phyloP scores from a whole-genome alignment of 2,113 vertebrate species.

The Pelobates fuscus region DNA sequence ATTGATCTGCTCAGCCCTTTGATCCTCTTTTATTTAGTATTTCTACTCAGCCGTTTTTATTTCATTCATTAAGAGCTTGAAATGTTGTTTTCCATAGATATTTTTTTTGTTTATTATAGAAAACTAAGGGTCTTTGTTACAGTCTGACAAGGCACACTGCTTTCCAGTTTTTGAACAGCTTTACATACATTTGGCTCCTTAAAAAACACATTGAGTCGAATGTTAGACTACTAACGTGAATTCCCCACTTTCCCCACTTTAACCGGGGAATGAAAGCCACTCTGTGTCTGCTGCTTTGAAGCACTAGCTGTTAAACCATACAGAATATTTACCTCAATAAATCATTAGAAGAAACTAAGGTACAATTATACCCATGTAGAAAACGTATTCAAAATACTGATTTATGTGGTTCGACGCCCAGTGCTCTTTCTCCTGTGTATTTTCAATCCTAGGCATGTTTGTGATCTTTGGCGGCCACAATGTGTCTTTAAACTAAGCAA shows the following conservation, averaged over 20 bases:
- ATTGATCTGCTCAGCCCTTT: too few species aligned
- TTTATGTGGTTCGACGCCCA: conserved; percentile 76
- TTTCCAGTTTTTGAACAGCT: conserved; percentile 72
- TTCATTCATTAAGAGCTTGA: too few species aligned
- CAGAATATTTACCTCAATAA: conserved; percentile 85
- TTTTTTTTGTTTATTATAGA: conserved; percentile 30
- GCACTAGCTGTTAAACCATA: conserved; percentile 82
- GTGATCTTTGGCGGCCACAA: conserved; percentile 78
- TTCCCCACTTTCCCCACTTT: conserved; percentile 76
- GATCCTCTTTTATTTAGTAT: too few species aligned
- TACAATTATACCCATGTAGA: conserved; percentile 81
- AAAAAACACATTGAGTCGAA: conserved; percentile 80
- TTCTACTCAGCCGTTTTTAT: too few species aligned
- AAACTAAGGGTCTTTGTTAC: conserved; percentile 1
- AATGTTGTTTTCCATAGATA: conserved; percentile 24
- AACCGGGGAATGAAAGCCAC: conserved; percentile 80
- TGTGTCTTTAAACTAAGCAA: too few species aligned
- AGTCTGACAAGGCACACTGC: too few species aligned
- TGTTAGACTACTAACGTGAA: conserved; percentile 80
- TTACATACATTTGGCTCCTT: conserved; percentile 64
- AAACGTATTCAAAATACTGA: conserved; percentile 78
- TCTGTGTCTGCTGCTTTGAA: conserved; percentile 80
- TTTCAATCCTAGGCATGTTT: conserved; percentile 80
- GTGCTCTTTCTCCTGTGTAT: conserved; percentile 72
- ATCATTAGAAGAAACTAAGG: conserved; percentile 84